Base-by-base conservation (phyloP, 1,140 invertebrate genomes). In the Stenopsyche tienmushanensis region DNA sequence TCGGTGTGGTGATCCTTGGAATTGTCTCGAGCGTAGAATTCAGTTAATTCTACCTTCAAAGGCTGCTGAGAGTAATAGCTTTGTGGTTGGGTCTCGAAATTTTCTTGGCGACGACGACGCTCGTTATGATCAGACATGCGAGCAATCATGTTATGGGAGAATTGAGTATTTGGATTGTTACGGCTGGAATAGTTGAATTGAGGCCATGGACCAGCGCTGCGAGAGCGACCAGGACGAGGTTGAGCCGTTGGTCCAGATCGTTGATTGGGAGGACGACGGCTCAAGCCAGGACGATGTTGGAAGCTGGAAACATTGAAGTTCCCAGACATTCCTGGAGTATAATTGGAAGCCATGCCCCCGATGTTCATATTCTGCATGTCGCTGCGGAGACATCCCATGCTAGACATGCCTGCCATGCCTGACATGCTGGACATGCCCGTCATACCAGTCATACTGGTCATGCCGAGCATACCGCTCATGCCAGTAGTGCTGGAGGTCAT, bases 11-110 rank as follows among this genome's bases (percentile, higher is more conserved):
- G 86, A 34, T 82, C 80, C 66, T 81, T 82, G 1, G 83, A 82
- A 73, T 90, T 90, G 58, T 86, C 84, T 55, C 79, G 74, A 7
- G 83, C 80, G 72, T 87, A 87, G 62, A 88, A 84, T 71, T 88
- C 85, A 2, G 86, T 82, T 1, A 82, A 72, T 34, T 85, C 80
- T 2, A 89, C 84, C 68, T 82, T 80, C 57, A 87, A 71, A 1
- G 83, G 83, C 47, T 83, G 80, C 73, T 80, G 78, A 2, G 77
- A 78, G 64, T 80, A 81, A 66, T 78, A 80, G 59, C 77, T 79
- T 62, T 80, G 78, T 5, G 80, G 78, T 64, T 80, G 75, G 67
- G 77, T 72, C 58, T 81, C 80, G 72, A 81, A 73, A 1, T 77
- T 79, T 59, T 81, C 80, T 68, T 79, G 78, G 54, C 78, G 80